Base-by-base conservation (phyloP, 2,888 invertebrate species). In the Esperia sulphurella region DNA sequence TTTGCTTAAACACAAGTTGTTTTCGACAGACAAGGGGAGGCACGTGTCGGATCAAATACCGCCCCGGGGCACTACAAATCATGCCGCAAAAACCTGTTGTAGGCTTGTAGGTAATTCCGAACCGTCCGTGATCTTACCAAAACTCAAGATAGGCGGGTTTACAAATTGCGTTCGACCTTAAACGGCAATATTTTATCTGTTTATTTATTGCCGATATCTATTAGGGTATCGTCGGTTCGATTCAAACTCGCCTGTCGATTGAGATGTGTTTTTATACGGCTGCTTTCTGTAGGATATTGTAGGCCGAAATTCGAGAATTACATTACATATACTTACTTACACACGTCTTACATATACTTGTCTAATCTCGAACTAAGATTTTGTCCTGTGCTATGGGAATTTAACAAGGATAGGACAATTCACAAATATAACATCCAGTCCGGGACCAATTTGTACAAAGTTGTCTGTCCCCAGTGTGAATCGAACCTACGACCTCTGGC, bases 31-130 rank as follows among this genome's bases (percentile, higher is more conserved):
- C 69, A 68, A 75, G 73, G 75, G 72, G 61, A 71, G 71, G 77
- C 69, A 74, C 79, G 81, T 82, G 83, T 78, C 68, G 81, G 83
- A 80, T 83, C 84, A 82, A 79, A 76, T 73, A 74, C 70, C 63
- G 77, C 87, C 86, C 83, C 59, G 49, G 85, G 86, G 87, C 71
- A 58, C 78, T 68, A 86, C 88, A 87, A 87, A 87, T 88, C 88
- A 87, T 83, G 70, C 63, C 73, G 75, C 81, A 82, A 85, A 83
- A 86, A 86, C 84, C 84, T 84, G 83, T 82, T 86, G 35, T 35
- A 35, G n/a, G 35, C 10, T 35, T 35, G 87, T 85, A 78, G 79
- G 81, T 83, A 82, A 82, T 85, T 79, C 75, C 57, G 63, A 64
- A 65, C 72, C 61, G 65, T 61, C 75, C 39, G 45, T 39, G 79